Evolutionary conservation across 2,888 invertebrate species (phyloP).

Genomic region (Drosophila helvetica): DNA sequence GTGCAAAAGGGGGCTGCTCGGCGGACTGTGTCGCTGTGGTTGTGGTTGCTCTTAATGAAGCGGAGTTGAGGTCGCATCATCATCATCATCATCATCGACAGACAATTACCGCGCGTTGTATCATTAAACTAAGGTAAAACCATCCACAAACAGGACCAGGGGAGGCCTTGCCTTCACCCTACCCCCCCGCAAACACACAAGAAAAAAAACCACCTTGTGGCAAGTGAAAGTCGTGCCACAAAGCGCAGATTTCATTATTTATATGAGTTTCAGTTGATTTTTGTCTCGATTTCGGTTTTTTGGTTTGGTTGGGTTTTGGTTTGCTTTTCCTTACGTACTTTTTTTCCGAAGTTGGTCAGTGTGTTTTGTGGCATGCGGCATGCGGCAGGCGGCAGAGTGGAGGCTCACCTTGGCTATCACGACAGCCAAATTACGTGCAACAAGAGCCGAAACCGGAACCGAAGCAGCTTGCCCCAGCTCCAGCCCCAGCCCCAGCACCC

Average conservation of each 20-base stretch:
- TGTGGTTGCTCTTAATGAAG: constrained; percentile 45
- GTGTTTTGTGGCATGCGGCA: constrained; percentile 23
- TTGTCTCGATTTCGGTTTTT: not conserved
- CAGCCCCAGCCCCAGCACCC: constrained; percentile 10
- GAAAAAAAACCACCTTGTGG: constrained; percentile 6
- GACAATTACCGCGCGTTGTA: constrained; percentile 25
- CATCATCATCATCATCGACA: constrained; percentile 21
- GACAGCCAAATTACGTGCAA: constrained; percentile 54
- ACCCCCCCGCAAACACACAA: not conserved
- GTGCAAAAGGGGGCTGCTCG: not conserved
- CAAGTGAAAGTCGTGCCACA: constrained; percentile 41
- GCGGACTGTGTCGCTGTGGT: constrained; percentile 26
- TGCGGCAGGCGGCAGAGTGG: constrained; percentile 3
- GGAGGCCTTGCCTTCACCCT: not conserved
- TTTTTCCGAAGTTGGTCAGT: constrained; percentile 58
- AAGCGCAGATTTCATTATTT: constrained; percentile 40
- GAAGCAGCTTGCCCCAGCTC: too few relatives aligned
- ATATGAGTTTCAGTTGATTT: constrained; percentile 27
- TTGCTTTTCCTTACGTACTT: not conserved
- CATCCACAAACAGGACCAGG: constrained; percentile 27
- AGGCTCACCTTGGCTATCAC: constrained; percentile 45
- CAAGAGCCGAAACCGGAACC: constrained; percentile 49
- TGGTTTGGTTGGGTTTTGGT: too few relatives aligned
- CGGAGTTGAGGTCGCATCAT: constrained; percentile 30
- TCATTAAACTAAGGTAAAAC: constrained; percentile 29